Evolutionary conservation across 2,113 vertebrate species (phyloP), one percentile per base, ranked within the genome.

Genomic region (Bufo bufo): DNA sequence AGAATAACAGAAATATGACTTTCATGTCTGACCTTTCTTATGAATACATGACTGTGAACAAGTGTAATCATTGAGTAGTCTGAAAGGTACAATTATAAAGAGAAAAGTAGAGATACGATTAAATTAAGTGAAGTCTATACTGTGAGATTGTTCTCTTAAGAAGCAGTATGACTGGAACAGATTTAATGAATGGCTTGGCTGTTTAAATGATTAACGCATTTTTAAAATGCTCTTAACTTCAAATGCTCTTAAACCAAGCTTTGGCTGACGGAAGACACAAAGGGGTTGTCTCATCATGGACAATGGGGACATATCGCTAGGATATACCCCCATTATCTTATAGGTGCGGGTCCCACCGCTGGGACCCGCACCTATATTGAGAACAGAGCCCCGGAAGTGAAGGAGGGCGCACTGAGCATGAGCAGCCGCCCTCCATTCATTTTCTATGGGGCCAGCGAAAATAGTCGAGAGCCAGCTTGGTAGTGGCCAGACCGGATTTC

Each of bases 201-300:
- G 93, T 91, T 95, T 94, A 94, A 33, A 92, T 94, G 92, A 95
- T 94, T 94, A 94, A 95, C 89, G 83, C 90, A 93, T 92, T 90
- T 91, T 90, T 89, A 90, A 89, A 74, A 92, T 92, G 91, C 90
- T 89, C 90, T 89, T 56, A 20, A 91, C 86, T 85, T 61, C 93
- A 92, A 93, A 52, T 6, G 8, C 84, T 92, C 93, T 93, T 91
- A 93, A 92, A 94, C 17, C 59, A 61, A 19, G 59, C 59, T 61
- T 5, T 16, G 6, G 59, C 91, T 90, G 92, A 93, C 91, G 61
- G 69, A 50, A 91, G 78, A 91, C 90, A 91, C 90, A 93, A 94
- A 93, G 86, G 91, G 93, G 86, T 82, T 87, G 33, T 33, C 33
- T 33, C 33, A 33, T 33, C 33, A 33, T 33, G 33, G 33, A 33